A percentile compares a stretch with the other conserved stretches of the same genome.
Evolutionary conservation across 2,113 vertebrate species (phyloP).

Genomic region (Podarcis muralis): DNA sequence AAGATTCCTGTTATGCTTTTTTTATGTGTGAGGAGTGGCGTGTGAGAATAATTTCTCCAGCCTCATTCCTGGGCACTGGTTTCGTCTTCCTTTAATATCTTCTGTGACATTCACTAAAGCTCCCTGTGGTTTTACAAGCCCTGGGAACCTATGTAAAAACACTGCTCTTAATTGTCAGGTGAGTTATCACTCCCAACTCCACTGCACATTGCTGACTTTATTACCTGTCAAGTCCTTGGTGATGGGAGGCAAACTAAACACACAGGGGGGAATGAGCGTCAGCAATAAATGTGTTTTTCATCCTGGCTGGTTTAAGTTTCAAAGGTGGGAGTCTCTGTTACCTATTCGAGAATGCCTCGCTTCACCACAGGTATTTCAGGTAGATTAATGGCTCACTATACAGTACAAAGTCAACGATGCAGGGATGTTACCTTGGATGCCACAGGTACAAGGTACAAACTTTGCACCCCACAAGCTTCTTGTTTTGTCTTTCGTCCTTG

Average conservation of each 20-base stretch:
- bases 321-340: conserved; percentile 74
- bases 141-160: neutral
- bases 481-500: conserved; percentile 68
- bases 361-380: conserved; percentile 83
- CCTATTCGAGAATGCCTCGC: conserved; percentile 80
- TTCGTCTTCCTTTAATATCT: neutral
- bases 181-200: conserved; percentile 22
- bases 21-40: neutral
- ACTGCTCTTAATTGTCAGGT: conserved; percentile 5
- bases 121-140: neutral
- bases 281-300: conserved; percentile 62
- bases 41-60: neutral
- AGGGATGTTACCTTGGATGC: conserved; percentile 68
- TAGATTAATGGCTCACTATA: conserved; percentile 82
- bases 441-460: conserved; percentile 80
- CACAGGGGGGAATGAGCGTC: conserved; percentile 49
- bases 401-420: conserved; percentile 66
- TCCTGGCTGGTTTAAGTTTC: conserved; percentile 68
- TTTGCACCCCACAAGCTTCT: conserved; percentile 63
- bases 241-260: conserved; percentile 41
- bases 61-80: conserved; percentile 10
- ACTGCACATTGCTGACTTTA: neutral
- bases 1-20: accelerated
- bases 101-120: neutral
- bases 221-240: neutral